These are phyloP conservation scores for Lepidocyrtinus sp. DNA, from an alignment of 2,888 invertebrate species.

Conservation along the genomic window DNA sequence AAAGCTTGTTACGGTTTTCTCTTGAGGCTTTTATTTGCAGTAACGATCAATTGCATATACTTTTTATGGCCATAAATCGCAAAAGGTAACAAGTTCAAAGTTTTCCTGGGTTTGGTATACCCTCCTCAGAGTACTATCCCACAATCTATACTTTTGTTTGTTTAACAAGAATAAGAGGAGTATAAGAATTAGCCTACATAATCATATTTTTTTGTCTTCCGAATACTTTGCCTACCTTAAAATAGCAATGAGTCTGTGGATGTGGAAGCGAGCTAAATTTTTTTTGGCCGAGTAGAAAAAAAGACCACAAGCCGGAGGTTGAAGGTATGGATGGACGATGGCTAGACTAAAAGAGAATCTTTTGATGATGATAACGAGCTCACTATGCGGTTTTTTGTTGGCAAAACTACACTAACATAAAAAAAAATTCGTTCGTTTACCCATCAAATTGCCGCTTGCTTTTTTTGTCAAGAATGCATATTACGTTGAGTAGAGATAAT, in stretches of 20 bases:
- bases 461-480: slow-evolving; percentile 29
- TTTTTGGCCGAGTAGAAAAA: slow-evolving; percentile 7
- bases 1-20: background rate
- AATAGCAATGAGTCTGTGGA: background rate
- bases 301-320: slow-evolving; percentile 37
- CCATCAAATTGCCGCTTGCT: background rate
- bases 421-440: slow-evolving; percentile 41
- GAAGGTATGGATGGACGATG: slow-evolving; percentile 21
- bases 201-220: slow-evolving; percentile 10
- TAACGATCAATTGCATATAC: slow-evolving; percentile 4
- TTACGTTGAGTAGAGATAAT: slow-evolving; percentile 12
- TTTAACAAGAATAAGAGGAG: background rate
- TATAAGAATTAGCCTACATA: background rate
- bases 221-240: background rate
- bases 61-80: slow-evolving; percentile 30
- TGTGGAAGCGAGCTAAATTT: background rate
- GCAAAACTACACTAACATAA: background rate
- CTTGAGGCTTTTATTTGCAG: background rate
- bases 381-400: slow-evolving; percentile 33
- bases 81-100: slow-evolving; percentile 30
- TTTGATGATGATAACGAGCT: background rate
- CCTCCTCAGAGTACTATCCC: background rate
- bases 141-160: background rate
- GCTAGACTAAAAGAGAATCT: slow-evolving; percentile 27
- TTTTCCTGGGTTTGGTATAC: slow-evolving; percentile 10